Conservation (phyloP, 2,888 invertebrate species). For the Hypomecis atomaria region DNA sequence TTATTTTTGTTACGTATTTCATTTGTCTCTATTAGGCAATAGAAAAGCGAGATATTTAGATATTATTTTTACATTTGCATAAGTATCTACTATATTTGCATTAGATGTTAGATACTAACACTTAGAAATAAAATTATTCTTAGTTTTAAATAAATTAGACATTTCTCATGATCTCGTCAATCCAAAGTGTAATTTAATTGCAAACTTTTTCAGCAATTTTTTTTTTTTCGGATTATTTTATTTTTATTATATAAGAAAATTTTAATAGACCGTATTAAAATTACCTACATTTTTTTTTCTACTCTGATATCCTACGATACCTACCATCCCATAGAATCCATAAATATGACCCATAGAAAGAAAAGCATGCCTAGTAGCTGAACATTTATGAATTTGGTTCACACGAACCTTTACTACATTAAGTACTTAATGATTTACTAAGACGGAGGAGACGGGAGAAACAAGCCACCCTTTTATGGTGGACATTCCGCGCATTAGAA, state of each 20-base stretch:
- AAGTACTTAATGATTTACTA: too few species aligned
- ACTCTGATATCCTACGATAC: neutral
- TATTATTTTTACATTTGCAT: neutral
- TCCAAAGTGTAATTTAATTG: constrained; percentile 14
- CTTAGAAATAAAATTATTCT: constrained; percentile 5
- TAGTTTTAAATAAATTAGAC: constrained; percentile 14
- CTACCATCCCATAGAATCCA: too few species aligned
- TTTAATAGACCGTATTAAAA: constrained; percentile 12
- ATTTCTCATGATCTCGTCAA: constrained; percentile 24
- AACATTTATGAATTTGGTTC: too few species aligned
- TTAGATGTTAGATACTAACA: constrained; percentile 6
- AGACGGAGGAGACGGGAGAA: too few species aligned
- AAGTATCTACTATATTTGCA: neutral
- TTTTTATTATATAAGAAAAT: neutral
- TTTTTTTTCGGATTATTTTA: constrained; percentile 5
- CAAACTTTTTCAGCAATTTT: constrained; percentile 8
- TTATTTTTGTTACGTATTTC: neutral
- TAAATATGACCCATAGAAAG: too few species aligned
- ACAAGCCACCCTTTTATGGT: too few species aligned
- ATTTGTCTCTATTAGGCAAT: neutral
- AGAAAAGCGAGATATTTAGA: constrained; percentile 10
- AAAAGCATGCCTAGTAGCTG: too few species aligned
- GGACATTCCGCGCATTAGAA: too few species aligned
- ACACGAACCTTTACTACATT: too few species aligned
- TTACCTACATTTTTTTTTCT: neutral